Evolutionary conservation across 1,140 invertebrate genomes (phyloP), one percentile per base, ranked within the genome.

Genomic region (Phenacoccus solenopsis): DNA sequence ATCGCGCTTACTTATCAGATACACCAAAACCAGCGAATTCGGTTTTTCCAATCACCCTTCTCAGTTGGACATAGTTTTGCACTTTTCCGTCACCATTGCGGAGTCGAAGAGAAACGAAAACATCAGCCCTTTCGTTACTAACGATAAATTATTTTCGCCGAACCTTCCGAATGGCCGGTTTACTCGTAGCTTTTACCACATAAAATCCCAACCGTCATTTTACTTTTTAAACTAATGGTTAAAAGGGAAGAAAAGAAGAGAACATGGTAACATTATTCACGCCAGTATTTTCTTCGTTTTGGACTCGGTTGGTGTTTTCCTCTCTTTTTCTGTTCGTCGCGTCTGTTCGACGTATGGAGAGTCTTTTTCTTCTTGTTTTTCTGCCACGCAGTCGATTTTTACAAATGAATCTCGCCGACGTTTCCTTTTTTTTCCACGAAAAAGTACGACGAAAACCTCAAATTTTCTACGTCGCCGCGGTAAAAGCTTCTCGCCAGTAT

Each of bases 151-250:
- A 49, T 49, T 49, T 49, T n/a, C n/a, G n/a, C 16, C 5, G 20
- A 49, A 49, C 38, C 38, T 9, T 49, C 38, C 38, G 3, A 49
- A 2, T 49, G 38, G 12, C 38, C 38, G 38, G 5, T 49, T 49
- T 16, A 49, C 38, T 49, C 30, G 5, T 32, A 3, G 38, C 38
- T 49, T 49, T 49, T 49, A 49, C 38, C 16, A n/a, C n/a, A 49
- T 49, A 49, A 49, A 49, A 49, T 49, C 38, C 38, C 38, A 49
- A 49, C 38, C 38, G 38, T 49, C 38, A 49, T 49, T 49, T 49
- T 49, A n/a, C 38, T 49, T 49, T 49, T 49, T n/a, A 49, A 49
- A 49, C 38, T 49, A 49, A 49, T 49, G 38, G 38, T 49, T 49
- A 4, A n/a, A n/a, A 49, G 38, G 38, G 20, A 49, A 49, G 20